phyloP scores from a whole-genome alignment of 2,113 vertebrate species.

The Cricetomys ansorgei region DNA sequence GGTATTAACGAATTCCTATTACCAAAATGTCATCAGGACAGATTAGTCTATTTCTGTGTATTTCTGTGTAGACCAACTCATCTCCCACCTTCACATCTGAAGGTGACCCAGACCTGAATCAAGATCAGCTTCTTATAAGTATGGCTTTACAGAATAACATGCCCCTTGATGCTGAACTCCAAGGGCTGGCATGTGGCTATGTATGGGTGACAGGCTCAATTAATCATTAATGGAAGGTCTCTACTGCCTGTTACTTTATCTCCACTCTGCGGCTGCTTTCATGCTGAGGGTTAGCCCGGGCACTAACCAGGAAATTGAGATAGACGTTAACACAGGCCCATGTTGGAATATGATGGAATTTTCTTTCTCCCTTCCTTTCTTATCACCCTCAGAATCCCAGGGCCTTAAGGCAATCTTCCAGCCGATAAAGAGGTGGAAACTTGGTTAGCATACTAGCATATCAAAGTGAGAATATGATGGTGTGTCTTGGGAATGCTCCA shows the following conservation, averaged over 20 bases:
- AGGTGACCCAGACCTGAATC: background rate
- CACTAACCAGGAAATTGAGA: background rate
- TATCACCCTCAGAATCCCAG: background rate
- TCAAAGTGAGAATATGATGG: background rate
- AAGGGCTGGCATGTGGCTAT: background rate
- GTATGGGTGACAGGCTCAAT: conserved; percentile 16
- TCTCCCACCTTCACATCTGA: background rate
- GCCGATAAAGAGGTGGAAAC: background rate
- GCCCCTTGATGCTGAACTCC: background rate
- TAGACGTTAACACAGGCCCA: background rate
- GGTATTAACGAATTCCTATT: conserved; percentile 36
- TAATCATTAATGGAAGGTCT: conserved; percentile 57
- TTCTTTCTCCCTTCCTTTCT: background rate
- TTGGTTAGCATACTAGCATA: background rate
- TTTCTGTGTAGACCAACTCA: background rate
- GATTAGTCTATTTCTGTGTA: background rate
- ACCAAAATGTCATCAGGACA: background rate
- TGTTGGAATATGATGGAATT: background rate
- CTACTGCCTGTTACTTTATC: conserved; percentile 16
- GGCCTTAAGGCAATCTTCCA: conserved; percentile 14
- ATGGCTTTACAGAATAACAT: background rate
- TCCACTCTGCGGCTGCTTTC: background rate
- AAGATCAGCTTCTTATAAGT: conserved; percentile 53
- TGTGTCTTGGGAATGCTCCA: background rate
- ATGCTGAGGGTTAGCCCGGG: background rate